These are phyloP conservation scores for Lysiphlebus fabarum DNA, from an alignment of 1,140 invertebrate genomes.

Conservation along the genomic window DNA sequence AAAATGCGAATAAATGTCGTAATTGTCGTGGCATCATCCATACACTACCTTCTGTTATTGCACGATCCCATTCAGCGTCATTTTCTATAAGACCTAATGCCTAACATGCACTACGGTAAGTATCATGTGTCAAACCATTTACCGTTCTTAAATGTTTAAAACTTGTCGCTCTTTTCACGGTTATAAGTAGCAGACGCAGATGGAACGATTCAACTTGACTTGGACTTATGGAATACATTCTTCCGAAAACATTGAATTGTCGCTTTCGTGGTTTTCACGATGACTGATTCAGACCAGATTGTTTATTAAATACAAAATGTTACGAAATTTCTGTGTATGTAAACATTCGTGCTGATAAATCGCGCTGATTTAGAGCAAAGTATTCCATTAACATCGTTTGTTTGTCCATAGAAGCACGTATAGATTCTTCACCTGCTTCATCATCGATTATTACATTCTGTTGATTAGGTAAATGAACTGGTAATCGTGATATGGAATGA, in stretches of 20 bases:
- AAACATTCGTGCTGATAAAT: conserved; percentile 12
- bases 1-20: conserved; percentile 15
- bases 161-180: conserved; percentile 12
- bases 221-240: conserved; percentile 20
- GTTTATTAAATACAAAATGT: conserved; percentile 20
- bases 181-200: conserved; percentile 13
- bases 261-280: conserved; percentile 11
- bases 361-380: too few species aligned
- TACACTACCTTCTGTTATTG: conserved; percentile 16
- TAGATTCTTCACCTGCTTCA: conserved; percentile 8
- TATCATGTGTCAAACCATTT: conserved; percentile 9
- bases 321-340: conserved; percentile 18
- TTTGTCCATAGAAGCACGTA: conserved; percentile 8
- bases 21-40: conserved; percentile 17
- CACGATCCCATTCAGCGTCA: conserved; percentile 18
- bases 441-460: conserved; percentile 11
- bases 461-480: conserved; percentile 19
- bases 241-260: conserved; percentile 18
- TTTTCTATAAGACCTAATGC: conserved; percentile 19
- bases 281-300: neutral
- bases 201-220: conserved; percentile 20
- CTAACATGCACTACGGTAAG: conserved; percentile 15
- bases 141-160: conserved; percentile 17
- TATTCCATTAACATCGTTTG: conserved; percentile 18
- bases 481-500: conserved; percentile 19